Evolutionary conservation across 2,888 invertebrate genomes (phyloP).

Genomic region (Drosophila demipolita): DNA sequence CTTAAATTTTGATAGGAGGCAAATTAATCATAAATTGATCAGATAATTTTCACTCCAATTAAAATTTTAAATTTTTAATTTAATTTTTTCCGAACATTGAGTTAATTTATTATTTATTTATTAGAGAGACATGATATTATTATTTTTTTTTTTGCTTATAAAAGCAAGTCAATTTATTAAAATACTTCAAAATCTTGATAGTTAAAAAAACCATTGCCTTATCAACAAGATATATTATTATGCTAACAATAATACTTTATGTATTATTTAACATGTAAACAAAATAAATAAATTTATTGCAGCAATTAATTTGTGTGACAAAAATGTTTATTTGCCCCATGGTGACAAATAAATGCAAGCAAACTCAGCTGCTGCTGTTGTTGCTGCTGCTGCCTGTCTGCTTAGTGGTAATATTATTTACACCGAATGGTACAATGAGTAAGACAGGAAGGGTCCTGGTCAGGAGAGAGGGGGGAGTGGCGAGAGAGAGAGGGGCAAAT

Average conservation of each 20-base stretch:
- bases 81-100: too few relatives aligned
- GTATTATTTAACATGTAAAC: not conserved
- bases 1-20: too few relatives aligned
- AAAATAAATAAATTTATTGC: not conserved
- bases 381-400: conserved; percentile 35
- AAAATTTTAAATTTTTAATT: too few relatives aligned
- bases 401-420: conserved; percentile 75
- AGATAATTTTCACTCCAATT: too few relatives aligned
- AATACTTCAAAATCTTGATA: too few relatives aligned
- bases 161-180: too few relatives aligned
- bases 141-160: too few relatives aligned
- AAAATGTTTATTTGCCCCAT: not conserved
- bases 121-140: too few relatives aligned
- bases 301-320: not conserved
- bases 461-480: not conserved
- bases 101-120: too few relatives aligned
- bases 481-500: conserved; percentile 6
- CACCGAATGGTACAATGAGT: conserved; percentile 25
- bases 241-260: not conserved
- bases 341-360: conserved; percentile 9
- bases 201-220: not conserved
- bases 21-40: too few relatives aligned
- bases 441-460: not conserved
- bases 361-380: conserved; percentile 9
- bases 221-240: not conserved